Base-by-base conservation (phyloP, 2,113 vertebrate genomes). In the Crotalus horridus region DNA sequence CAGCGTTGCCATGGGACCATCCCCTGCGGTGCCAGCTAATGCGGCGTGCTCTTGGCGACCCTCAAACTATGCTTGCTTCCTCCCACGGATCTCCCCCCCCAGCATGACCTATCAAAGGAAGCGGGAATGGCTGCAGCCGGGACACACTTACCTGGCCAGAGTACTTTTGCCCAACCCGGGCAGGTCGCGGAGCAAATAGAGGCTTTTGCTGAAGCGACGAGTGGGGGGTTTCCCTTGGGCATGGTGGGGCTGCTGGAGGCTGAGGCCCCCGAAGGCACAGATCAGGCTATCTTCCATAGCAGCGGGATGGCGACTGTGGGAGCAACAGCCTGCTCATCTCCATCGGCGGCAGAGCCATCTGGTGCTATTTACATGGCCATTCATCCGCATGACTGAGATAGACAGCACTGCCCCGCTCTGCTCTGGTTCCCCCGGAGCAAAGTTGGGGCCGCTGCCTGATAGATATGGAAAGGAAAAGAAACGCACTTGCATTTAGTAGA, bases 141-240 rank as follows among this genome's bases (percentile, higher is more conserved):
- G 24, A 21, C 20, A 13, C 21, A 54, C 89, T 95, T 97, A 98
- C 97, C 98, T 98, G 97, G 98, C 98, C 96, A 98, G 93, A 17
- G 97, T 98, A 95, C 94, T 97, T 91, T 98, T 98, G 55, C 98
- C 98, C 54, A 98, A 90, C 93, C 98, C 98, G 23, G 97, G 97
- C 94, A 98, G 97, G 93, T 98, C 98, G 61, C 98, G 96, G 95
- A 98, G 97, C 92, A 98, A 96, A 96, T 97, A 97, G 94, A 98
- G 95, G 54, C 96, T 95, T 43, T 96, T 96, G 87, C 87, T 88
- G 94, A 97, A 97, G 94, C 96, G 92, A 93, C 48, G 95, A 92
- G 46, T 93, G 94, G 87, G 89, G 93, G 56, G 91, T 55, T 1
- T 93, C 54, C 43, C 94, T 90, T 53, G 89, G 93, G 55, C 56